phyloP scores from a whole-genome alignment of 2,113 vertebrate genomes.

The Onychostruthus taczanowskii region DNA sequence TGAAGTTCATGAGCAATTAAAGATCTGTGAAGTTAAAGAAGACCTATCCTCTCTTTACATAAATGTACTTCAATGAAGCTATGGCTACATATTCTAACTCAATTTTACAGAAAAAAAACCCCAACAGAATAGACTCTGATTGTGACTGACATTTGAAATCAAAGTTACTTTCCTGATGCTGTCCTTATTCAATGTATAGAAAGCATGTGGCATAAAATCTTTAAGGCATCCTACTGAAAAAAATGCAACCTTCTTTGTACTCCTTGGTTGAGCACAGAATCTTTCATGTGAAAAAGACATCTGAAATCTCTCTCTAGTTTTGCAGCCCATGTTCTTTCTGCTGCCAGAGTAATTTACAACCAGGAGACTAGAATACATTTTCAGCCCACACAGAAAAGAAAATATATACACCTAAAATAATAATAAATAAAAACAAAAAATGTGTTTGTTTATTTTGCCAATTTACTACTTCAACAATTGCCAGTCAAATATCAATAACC shows the following conservation, averaged over 20 bases:
- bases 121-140: not conserved
- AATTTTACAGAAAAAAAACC: not conserved
- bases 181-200: not conserved
- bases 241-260: not conserved
- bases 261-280: not conserved
- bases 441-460: not conserved
- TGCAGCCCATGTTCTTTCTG: not conserved
- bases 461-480: not conserved
- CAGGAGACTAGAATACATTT: not conserved
- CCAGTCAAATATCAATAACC: not conserved
- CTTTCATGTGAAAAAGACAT: not conserved
- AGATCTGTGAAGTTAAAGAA: not conserved
- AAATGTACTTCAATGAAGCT: not conserved
- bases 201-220: not conserved
- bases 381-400: not conserved
- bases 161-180: not conserved
- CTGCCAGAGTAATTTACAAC: not conserved
- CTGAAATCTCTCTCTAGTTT: not conserved
- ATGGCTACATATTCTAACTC: not conserved
- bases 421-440: no score
- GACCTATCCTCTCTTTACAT: not conserved
- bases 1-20: constrained; percentile 31
- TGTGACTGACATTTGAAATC: not conserved
- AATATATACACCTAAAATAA: not conserved
- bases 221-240: not conserved